Evolutionary conservation across 2,797 vertebrate genomes (phyloP).

Genomic region (Gallinago nigripennis): DNA sequence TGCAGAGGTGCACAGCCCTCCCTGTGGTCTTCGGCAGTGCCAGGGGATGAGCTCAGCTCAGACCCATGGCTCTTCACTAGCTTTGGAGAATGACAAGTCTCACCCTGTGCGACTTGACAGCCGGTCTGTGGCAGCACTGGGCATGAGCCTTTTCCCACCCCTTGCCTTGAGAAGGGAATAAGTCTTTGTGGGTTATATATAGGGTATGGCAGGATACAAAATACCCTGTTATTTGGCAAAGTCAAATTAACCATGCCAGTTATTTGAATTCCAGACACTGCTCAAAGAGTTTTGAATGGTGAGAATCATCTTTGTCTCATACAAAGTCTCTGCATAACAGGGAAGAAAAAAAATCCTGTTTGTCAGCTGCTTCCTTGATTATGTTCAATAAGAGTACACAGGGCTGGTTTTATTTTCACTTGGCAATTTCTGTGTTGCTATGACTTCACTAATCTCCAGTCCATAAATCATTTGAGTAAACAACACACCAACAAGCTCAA

Average conservation of each 20-base stretch:
- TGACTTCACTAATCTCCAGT: conserved; percentile 67
- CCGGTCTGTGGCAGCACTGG: neutral
- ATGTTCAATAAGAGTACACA: conserved; percentile 30
- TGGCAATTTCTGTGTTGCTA: conserved; percentile 62
- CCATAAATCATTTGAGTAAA: conserved; percentile 71
- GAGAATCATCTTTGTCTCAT: neutral
- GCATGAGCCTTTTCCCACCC: neutral
- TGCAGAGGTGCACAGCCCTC: neutral
- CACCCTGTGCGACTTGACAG: neutral
- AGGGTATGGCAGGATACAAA: neutral
- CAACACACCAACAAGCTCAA: conserved; percentile 58
- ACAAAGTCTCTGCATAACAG: neutral
- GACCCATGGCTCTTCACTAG: neutral
- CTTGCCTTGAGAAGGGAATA: neutral
- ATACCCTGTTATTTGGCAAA: neutral
- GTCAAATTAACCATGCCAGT: neutral
- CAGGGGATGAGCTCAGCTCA: neutral
- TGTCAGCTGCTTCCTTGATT: conserved; percentile 49
- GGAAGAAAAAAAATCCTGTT: neutral
- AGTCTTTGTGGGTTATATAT: neutral
- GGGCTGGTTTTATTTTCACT: conserved; percentile 56
- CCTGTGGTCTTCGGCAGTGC: neutral
- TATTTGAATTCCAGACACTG: neutral
- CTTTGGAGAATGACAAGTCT: neutral
- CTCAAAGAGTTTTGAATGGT: conserved; percentile 23